Base-by-base conservation (phyloP, 2,888 invertebrate species). In the Ochropacha duplaris region DNA sequence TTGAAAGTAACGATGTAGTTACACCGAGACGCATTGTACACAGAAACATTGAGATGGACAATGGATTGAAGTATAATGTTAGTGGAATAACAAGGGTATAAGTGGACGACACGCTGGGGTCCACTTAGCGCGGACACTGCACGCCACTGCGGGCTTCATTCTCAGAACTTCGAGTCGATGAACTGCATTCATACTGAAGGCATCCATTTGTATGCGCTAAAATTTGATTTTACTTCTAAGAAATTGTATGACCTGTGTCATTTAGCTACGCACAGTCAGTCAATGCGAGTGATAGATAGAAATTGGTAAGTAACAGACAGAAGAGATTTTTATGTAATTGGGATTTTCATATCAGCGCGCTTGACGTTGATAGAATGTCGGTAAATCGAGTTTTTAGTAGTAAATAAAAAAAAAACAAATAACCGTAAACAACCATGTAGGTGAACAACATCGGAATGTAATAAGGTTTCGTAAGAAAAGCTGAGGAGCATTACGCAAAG, bases 401-500 rank as follows among this genome's bases (percentile, higher is more conserved):
- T 16, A 26, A 3, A 9, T 12, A 31, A 31, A n/a, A 31, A 50
- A 62, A 65, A 44, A 69, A 57, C 62, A 64, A 76, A 82, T 82
- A 78, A 79, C 71, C 83, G 77, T 84, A 85, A 83, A 86, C 74
- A 84, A 82, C 74, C 76, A 83, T 76, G 74, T 79, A 81, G 81
- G 80, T 82, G 79, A 82, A 83, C 72, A 79, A 79, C 80, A 84
- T 85, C 72, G 83, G 75, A 84, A 86, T 84, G 85, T 85, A 86
- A 87, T 85, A 84, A 83, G 74, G 81, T 78, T 74, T 68, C 65
- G 69, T 72, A 69, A 78, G 78, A 71, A 81, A 80, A 79, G 81
- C 83, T 79, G 76, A 79, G 68, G 71, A 80, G 84, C 78, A 87
- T 88, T 88, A 87, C 82, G 78, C 72, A 84, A 84, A 89, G 89